Base-by-base conservation (phyloP, 1,140 invertebrate genomes). In the Hyles euphorbiae region DNA sequence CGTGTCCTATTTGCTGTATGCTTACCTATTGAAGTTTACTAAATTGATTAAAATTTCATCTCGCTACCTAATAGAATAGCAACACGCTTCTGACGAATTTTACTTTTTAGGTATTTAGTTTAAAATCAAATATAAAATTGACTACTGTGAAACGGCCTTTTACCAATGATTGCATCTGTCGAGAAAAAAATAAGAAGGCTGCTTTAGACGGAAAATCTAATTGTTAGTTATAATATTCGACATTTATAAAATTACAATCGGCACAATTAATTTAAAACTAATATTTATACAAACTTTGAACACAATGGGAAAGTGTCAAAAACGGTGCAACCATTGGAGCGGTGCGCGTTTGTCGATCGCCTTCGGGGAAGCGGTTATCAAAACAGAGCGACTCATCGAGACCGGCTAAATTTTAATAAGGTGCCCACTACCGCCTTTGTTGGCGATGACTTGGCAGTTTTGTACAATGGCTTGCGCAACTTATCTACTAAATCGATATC, bases 401-500 rank as follows among this genome's bases (percentile, higher is more conserved):
- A 76, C 72, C 73, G 78, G 80, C 76, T 75, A 84, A 84, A 84
- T 86, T 88, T 87, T 88, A 88, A 88, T 88, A 87, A 88, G 86
- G 81, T 84, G 76, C 78, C 84, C 81, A 88, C 83, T 86, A 84
- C 86, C 80, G 83, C 83, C 80, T 88, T 87, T 88, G 83, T 86
- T 74, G 68, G 65, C 56, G 53, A 67, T 88, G 83, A 88, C 72
- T 60, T 51, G 54, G 83, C 83, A 81, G 69, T 83, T 87, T 81
- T 65, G 60, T 62, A 88, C 86, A 88, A 88, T 88, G 57, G 73
- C 70, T 88, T 87, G 81, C 83, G 83, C 83, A 88, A 88, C 72
- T 86, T 88, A 88, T 87, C 83, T 75, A 83, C 77, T 74, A 79
- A 87, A 87, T 87, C 84, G 85, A 84, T 85, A 87, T 87, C 81